Conservation (phyloP, 1,140 invertebrate genomes). For the Drosophila ercepeae region DNA sequence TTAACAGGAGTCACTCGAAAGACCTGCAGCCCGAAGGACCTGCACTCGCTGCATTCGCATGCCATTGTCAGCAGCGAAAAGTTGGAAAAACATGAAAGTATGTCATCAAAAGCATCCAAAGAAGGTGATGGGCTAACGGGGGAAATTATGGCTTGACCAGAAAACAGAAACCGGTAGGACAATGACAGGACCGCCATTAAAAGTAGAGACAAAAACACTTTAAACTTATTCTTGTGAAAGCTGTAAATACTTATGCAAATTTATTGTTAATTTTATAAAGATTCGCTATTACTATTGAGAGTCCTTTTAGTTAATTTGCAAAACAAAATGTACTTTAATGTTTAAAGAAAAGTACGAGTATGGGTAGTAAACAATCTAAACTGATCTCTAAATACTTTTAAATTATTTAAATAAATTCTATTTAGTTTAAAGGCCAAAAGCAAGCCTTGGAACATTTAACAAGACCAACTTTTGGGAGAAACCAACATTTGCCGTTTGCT, state of each 20-base stretch:
- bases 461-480: constrained; percentile 19
- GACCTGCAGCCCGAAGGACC: constrained; percentile 11
- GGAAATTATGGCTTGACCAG: constrained; percentile 6
- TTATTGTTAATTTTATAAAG: too few species aligned
- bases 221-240: too few species aligned
- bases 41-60: constrained; percentile 33
- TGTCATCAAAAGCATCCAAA: constrained; percentile 8
- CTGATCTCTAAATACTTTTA: not conserved
- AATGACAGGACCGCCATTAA: not conserved
- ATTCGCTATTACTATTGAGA: too few species aligned
- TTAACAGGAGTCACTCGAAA: constrained; percentile 18
- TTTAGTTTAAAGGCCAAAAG: not conserved
- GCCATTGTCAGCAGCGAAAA: constrained; percentile 23
- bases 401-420: not conserved
- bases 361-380: too few species aligned
- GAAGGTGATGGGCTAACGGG: not conserved
- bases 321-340: too few species aligned
- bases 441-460: constrained; percentile 8
- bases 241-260: too few species aligned
- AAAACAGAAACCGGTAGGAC: not conserved
- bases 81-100: constrained; percentile 38
- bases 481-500: constrained; percentile 44
- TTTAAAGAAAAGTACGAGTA: too few species aligned
- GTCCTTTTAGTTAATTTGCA: too few species aligned
- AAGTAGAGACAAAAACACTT: not conserved